Conservation (phyloP, 2,888 invertebrate genomes). For the Incurvaria masculella region DNA sequence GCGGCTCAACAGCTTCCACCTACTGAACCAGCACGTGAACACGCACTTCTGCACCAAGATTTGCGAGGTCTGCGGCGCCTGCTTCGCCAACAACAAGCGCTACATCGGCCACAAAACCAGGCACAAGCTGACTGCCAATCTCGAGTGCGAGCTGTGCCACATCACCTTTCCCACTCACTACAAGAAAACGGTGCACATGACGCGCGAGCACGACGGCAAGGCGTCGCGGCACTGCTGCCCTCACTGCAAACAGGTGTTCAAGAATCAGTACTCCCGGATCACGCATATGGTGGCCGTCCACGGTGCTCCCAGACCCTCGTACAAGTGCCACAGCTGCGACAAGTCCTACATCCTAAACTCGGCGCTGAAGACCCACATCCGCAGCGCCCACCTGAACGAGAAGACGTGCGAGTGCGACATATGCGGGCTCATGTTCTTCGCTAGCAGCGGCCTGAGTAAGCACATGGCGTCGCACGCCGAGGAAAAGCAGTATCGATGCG, state of each 20-base stretch:
- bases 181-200: constrained; percentile 2
- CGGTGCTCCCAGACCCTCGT: constrained; percentile 19
- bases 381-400: not conserved
- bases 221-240: constrained; percentile 4
- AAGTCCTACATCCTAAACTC: not conserved
- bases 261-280: not conserved
- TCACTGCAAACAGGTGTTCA: constrained; percentile 6
- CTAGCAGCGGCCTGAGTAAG: not conserved
- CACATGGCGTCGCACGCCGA: not conserved
- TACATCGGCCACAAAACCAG: constrained; percentile 4
- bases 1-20: constrained; percentile 2
- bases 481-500: not conserved
- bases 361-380: not conserved
- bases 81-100: constrained; percentile 3
- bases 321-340: constrained; percentile 31
- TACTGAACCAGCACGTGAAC: constrained; percentile 8
- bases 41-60: constrained; percentile 6
- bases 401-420: not conserved
- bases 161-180: constrained; percentile 4
- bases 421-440: not conserved
- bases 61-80: constrained; percentile 7
- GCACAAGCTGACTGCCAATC: constrained; percentile 19
- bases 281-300: constrained; percentile 25
- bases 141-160: constrained; percentile 4
- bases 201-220: constrained; percentile 1